Conservation (phyloP, 2,888 invertebrate species). For the Lepidochitona cinerea region DNA sequence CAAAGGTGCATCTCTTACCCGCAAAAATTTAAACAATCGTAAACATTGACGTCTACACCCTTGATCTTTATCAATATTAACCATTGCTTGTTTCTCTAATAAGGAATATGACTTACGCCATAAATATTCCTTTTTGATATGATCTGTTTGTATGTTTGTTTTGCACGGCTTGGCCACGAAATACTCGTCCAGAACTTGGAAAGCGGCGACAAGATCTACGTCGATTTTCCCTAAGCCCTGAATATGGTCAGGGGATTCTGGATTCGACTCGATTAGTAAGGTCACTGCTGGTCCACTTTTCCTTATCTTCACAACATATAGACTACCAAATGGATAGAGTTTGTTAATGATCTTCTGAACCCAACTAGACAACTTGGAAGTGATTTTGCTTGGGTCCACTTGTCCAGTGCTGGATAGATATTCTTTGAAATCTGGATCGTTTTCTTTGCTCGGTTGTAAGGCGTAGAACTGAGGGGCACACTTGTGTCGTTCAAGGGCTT, state of each 20-base stretch:
- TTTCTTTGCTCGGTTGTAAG: not conserved
- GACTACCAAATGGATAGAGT: not conserved
- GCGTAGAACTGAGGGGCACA: not conserved
- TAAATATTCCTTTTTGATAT: not conserved
- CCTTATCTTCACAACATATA: not conserved
- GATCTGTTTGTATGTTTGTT: not conserved
- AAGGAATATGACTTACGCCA: not conserved
- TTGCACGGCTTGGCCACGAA: not conserved
- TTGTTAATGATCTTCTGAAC: not conserved
- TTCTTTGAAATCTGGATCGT: not conserved
- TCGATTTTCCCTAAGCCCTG: not conserved
- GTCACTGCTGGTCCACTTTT: not conserved
- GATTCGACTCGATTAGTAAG: not conserved
- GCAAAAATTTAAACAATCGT: not conserved
- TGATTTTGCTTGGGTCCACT: not conserved
- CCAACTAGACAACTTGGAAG: not conserved
- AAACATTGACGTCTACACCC: not conserved
- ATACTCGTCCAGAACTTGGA: not conserved
- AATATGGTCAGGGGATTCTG: not conserved
- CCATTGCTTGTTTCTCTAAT: not conserved
- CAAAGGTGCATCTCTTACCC: not conserved
- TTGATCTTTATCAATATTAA: not conserved
- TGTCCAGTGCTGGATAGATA: not conserved
- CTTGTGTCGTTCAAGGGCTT: not conserved
- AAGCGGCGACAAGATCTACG: not conserved